These are phyloP conservation scores for Apotomis betuletana DNA, from an alignment of 2,888 invertebrate genomes.

Conservation along the genomic window DNA sequence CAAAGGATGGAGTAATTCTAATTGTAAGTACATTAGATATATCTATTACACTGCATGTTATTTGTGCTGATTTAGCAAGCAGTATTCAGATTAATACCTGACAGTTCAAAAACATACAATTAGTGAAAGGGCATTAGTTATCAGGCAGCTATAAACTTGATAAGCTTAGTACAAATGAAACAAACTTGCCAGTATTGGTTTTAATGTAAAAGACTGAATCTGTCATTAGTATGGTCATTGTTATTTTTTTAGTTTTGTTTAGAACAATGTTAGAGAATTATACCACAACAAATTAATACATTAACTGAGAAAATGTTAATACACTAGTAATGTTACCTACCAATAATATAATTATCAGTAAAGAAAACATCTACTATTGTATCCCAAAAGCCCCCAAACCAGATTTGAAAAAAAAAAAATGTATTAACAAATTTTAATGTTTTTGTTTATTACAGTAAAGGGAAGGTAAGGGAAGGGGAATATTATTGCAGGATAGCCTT, in stretches of 20 bases:
- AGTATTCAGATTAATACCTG: neutral
- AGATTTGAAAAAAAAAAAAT: neutral
- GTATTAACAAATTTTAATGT: neutral
- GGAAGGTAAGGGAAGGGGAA: neutral
- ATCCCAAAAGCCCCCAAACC: neutral
- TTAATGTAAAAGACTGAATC: conserved; percentile 81
- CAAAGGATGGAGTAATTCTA: too few species aligned
- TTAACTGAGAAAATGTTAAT: neutral
- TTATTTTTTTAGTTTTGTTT: conserved; percentile 60
- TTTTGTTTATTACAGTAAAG: neutral
- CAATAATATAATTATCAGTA: conserved; percentile 1
- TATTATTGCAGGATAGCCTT: neutral
- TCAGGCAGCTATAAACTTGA: conserved; percentile 65
- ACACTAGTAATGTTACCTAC: conserved; percentile 12
- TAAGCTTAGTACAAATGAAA: conserved; percentile 82
- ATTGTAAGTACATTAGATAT: too few species aligned
- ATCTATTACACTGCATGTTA: too few species aligned
- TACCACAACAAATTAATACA: neutral
- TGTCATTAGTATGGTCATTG: conserved; percentile 73
- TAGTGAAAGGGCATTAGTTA: conserved; percentile 72
- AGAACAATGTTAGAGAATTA: conserved; percentile 61
- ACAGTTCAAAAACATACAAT: conserved; percentile 51
- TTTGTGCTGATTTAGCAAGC: too few species aligned
- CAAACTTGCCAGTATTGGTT: conserved; percentile 84
- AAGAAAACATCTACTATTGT: neutral